Percentiles rank a stretch among this genome's conserved stretches.
Conservation (phyloP, 2,888 invertebrate species). For the Callimorpha dominula region DNA sequence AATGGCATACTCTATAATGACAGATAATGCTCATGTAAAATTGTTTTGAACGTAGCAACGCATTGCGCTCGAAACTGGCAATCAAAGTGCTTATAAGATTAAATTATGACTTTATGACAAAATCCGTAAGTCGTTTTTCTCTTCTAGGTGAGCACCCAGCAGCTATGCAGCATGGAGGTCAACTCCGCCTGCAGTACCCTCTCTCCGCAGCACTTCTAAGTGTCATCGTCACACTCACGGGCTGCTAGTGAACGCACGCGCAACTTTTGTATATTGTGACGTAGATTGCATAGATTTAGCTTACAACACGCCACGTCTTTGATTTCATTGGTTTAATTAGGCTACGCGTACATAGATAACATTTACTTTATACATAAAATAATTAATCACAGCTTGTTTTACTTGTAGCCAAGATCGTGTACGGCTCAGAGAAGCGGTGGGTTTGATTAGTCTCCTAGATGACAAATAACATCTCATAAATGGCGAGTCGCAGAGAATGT, state of each 20-base stretch:
- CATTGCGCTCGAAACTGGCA: too few relatives aligned
- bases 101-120: too few relatives aligned
- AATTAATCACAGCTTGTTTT: background rate
- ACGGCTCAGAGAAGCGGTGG: background rate
- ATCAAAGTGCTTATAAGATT: too few relatives aligned
- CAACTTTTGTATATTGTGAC: constrained; percentile 23
- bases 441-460: background rate
- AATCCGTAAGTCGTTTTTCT: background rate
- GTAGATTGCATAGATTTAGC: constrained; percentile 19
- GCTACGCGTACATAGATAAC: too few relatives aligned
- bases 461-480: background rate
- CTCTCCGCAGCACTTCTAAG: constrained; percentile 90
- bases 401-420: background rate
- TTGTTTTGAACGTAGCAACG: too few relatives aligned
- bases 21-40: too few relatives aligned
- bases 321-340: background rate
- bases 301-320: constrained; percentile 15
- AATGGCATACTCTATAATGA: too few relatives aligned
- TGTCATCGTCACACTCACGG: constrained; percentile 88
- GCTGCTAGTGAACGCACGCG: constrained; percentile 74
- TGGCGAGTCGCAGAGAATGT: background rate
- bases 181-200: constrained; percentile 90
- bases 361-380: background rate
- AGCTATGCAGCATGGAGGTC: constrained; percentile 94
- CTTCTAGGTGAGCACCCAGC: constrained; percentile 92